These are phyloP conservation scores for Hecatera dysodea DNA, from an alignment of 2,888 invertebrate genomes.

Conservation along the genomic window DNA sequence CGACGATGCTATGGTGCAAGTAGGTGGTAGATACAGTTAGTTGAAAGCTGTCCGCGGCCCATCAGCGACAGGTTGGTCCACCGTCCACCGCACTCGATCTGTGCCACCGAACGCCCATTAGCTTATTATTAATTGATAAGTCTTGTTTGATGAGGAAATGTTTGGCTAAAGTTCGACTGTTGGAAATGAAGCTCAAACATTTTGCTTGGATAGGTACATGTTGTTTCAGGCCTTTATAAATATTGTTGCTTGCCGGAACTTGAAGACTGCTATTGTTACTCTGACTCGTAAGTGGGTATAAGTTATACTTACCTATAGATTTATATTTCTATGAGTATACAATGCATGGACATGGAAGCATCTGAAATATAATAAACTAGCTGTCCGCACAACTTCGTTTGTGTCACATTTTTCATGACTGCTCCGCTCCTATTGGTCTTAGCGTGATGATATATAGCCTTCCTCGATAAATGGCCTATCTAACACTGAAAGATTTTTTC, in stretches of 20 bases:
- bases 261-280: background rate
- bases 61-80: slow-evolving; percentile 70
- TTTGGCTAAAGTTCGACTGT: slow-evolving; percentile 22
- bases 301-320: too few species aligned
- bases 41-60: slow-evolving; percentile 73
- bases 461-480: too few species aligned
- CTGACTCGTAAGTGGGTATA: background rate
- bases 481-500: too few species aligned
- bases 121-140: slow-evolving; percentile 52
- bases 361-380: background rate
- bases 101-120: slow-evolving; percentile 58
- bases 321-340: too few species aligned
- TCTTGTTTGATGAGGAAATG: slow-evolving; percentile 3
- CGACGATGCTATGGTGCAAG: slow-evolving; percentile 63
- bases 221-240: background rate
- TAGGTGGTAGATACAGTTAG: slow-evolving; percentile 76
- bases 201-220: slow-evolving; percentile 2
- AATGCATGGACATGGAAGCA: too few species aligned
- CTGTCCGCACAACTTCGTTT: too few species aligned
- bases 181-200: background rate
- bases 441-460: too few species aligned
- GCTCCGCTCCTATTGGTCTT: too few species aligned
- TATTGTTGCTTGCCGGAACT: background rate
- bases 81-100: slow-evolving; percentile 57
- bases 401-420: too few species aligned